Conservation (phyloP, 2,797 vertebrate species). For the Lagothrix lagotricha region DNA sequence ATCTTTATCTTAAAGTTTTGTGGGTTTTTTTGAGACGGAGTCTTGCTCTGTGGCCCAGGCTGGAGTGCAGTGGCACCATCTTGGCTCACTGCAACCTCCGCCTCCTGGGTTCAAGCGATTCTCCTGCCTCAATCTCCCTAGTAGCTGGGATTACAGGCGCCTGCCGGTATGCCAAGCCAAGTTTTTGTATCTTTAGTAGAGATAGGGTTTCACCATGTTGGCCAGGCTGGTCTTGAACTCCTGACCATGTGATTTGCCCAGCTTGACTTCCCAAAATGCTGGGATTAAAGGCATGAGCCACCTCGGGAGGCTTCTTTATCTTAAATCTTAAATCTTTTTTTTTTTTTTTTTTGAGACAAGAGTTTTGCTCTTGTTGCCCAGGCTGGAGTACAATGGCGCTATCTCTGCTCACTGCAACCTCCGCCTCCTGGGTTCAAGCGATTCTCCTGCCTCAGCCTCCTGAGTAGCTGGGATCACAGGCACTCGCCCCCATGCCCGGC, state of each 20-base stretch:
- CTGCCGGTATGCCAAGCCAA: no score
- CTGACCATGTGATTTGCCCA: no score
- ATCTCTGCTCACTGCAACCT: not conserved
- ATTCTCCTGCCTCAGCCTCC: not conserved
- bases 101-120: no score
- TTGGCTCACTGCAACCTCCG: no score
- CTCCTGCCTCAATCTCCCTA: no score
- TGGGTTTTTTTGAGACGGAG: not conserved
- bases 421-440: not conserved
- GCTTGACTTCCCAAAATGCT: not conserved
- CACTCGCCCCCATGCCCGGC: fast-evolving
- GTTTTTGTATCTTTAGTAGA: no score
- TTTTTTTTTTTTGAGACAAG: not conserved
- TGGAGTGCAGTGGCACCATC: no score
- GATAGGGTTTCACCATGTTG: no score
- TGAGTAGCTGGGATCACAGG: not conserved
- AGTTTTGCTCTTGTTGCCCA: not conserved
- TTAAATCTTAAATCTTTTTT: no score
- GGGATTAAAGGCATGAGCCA: not conserved
- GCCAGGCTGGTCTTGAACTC: no score
- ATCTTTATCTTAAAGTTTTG: not conserved
- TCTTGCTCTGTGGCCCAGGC: no score
- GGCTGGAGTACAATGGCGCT: not conserved
- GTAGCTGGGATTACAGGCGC: no score
- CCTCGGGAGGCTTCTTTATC: not conserved